Conservation (phyloP, 2,888 invertebrate genomes). For the Ophonus ardosiacus region DNA sequence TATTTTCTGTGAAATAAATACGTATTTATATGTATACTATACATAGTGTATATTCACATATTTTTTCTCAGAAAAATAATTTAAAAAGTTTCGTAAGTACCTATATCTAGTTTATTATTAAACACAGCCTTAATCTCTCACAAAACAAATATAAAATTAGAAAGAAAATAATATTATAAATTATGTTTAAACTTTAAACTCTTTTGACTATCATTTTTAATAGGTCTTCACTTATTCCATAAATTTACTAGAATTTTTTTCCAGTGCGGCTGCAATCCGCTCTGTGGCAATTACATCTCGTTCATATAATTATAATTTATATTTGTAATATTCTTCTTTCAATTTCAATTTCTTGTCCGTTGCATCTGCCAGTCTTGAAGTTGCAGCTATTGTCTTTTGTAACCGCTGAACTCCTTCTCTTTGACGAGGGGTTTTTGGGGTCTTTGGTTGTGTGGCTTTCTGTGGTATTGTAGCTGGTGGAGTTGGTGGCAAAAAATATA, state of each 20-base stretch:
- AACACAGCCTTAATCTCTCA: background rate
- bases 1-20: too few species aligned
- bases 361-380: background rate
- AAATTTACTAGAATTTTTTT: background rate
- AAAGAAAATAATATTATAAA: too few species aligned
- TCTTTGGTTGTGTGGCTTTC: too few species aligned
- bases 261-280: background rate
- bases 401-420: background rate
- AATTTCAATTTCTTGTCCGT: background rate
- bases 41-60: too few species aligned
- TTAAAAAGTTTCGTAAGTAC: too few species aligned
- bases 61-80: too few species aligned
- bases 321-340: background rate
- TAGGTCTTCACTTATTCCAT: too few species aligned
- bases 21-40: too few species aligned
- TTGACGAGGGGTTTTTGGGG: background rate
- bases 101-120: too few species aligned
- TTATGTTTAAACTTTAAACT: too few species aligned
- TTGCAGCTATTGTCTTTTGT: background rate
- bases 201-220: too few species aligned
- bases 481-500: background rate
- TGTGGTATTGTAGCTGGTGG: background rate
- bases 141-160: too few species aligned
- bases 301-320: background rate
- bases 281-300: background rate